Evolutionary conservation across 2,888 invertebrate species (phyloP).

Genomic region (Campoletis raptor): DNA sequence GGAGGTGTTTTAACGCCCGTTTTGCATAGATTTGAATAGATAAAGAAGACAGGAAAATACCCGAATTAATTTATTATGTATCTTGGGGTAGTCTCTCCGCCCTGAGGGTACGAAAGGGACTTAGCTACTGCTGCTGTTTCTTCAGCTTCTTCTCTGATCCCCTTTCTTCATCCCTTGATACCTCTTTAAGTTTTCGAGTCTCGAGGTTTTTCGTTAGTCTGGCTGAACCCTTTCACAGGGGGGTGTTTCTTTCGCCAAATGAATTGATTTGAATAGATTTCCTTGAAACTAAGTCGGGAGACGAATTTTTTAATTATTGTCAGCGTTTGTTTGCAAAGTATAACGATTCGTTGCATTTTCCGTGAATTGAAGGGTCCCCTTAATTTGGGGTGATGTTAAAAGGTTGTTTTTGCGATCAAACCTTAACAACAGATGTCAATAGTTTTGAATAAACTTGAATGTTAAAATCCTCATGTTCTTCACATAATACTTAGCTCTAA

Average conservation of each 20-base stretch:
- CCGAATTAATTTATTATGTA: constrained; percentile 85
- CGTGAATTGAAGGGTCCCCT: background rate
- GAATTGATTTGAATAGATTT: constrained; percentile 63
- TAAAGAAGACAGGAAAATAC: constrained; percentile 82
- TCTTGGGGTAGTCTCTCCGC: constrained; percentile 74
- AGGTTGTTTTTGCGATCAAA: background rate
- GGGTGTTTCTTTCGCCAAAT: constrained; percentile 37
- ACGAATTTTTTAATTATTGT: constrained; percentile 1
- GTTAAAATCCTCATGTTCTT: background rate
- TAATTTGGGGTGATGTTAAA: background rate
- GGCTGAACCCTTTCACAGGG: constrained; percentile 49
- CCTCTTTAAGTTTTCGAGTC: constrained; percentile 77
- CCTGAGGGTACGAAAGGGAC: constrained; percentile 70
- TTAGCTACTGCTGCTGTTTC: constrained; percentile 62
- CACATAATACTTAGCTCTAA: background rate
- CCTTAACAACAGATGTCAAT: too few relatives aligned
- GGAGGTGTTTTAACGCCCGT: constrained; percentile 83
- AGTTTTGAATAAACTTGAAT: background rate
- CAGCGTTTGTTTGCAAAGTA: background rate
- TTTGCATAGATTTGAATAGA: constrained; percentile 85
- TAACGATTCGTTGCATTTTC: background rate
- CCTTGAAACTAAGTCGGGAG: background rate
- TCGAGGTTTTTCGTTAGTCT: constrained; percentile 65
- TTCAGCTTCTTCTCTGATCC: constrained; percentile 38
- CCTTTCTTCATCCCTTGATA: constrained; percentile 74